phyloP scores from a whole-genome alignment of 2,888 invertebrate species.

The Antitype chi region DNA sequence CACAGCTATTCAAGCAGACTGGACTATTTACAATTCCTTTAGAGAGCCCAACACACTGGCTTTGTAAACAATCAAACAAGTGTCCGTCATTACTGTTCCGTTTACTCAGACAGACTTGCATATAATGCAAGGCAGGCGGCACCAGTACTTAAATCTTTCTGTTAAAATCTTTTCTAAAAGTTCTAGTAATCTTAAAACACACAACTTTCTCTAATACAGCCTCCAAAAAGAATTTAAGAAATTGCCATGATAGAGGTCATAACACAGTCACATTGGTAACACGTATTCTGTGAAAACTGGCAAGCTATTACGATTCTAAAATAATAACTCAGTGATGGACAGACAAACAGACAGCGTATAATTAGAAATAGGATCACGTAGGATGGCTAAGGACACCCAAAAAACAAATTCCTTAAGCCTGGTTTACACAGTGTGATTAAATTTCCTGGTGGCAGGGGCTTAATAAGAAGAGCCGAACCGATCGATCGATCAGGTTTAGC shows the following conservation, averaged over 20 bases:
- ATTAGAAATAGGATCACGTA: neutral
- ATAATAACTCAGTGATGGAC: neutral
- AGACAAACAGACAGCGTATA: neutral
- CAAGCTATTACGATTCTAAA: neutral
- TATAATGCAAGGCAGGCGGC: neutral
- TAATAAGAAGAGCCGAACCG: too few relatives aligned
- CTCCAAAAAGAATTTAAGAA: neutral
- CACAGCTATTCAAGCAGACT: neutral
- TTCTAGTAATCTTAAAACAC: neutral
- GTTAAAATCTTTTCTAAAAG: neutral
- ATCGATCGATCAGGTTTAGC: too few relatives aligned
- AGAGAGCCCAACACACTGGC: neutral
- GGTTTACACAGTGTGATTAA: too few relatives aligned
- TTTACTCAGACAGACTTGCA: constrained; percentile 7
- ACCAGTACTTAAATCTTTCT: neutral
- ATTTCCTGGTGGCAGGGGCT: too few relatives aligned
- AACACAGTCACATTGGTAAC: neutral
- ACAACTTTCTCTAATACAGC: neutral
- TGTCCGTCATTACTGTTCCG: constrained; percentile 12
- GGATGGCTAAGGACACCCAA: neutral
- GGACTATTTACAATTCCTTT: constrained; percentile 17
- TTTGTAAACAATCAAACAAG: constrained; percentile 8
- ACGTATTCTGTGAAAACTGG: neutral
- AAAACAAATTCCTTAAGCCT: neutral
- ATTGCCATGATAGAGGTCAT: neutral